Evolutionary conservation across 1,140 invertebrate genomes (phyloP).

Genomic region (Bacillus rossius): DNA sequence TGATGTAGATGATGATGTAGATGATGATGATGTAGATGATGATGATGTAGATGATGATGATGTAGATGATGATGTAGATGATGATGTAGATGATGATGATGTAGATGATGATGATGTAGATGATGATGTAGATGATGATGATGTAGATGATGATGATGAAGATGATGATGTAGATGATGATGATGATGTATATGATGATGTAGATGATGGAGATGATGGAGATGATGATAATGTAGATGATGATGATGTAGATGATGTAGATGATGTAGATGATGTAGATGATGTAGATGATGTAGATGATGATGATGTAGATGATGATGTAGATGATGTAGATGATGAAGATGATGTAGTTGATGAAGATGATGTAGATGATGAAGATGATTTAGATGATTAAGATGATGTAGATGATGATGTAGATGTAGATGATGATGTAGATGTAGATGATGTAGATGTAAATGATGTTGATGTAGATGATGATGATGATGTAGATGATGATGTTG

Average conservation of each 20-base stretch:
- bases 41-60: not conserved
- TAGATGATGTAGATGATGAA: not conserved
- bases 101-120: not conserved
- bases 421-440: not conserved
- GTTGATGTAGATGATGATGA: not conserved
- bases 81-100: too few species aligned
- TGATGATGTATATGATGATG: not conserved
- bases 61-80: not conserved
- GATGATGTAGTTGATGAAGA: not conserved
- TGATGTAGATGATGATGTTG: not conserved
- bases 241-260: not conserved
- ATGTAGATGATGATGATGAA: not conserved
- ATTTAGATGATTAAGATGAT: not conserved
- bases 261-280: not conserved
- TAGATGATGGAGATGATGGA: not conserved
- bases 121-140: too few species aligned
- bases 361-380: not conserved
- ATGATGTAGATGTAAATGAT: not conserved
- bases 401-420: not conserved
- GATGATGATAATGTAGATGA: not conserved
- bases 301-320: not conserved
- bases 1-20: not conserved
- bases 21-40: not conserved
- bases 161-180: not conserved
- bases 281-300: conserved; percentile 5